Base-by-base conservation (phyloP, 2,113 vertebrate species). In the Rhynchomys soricoides region DNA sequence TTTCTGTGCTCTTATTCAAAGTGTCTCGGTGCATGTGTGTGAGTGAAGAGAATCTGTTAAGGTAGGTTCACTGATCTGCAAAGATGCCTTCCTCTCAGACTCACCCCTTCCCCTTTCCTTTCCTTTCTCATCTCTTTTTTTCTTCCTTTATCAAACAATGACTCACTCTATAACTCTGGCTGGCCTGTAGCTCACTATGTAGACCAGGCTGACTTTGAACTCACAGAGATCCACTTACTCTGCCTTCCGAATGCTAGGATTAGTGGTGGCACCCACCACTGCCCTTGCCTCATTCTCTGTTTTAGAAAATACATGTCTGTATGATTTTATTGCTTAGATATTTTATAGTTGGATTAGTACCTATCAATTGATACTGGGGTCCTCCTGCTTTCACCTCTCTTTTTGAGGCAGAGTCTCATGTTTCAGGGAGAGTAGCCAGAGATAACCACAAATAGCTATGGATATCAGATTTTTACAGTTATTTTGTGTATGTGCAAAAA, bases 381-480 rank as follows among this genome's bases (percentile, higher is more conserved):
- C 4, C 6, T 43, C 21, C 37, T 15, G 12, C 52, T 59, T 40
- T 50, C 9, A 10, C 79, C 19, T 48, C 19, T 48, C 34, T 37
- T 22, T 66, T 45, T 86, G 59, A 86, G 40, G 45, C 40, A 34
- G n/a, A 43, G 57, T 62, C n/a, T 62, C 40, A 4, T 43, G 16
- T 86, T 6, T 66, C 59, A 64, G 29, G 59, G 81, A 83, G 29
- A 45, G 57, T 66, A 66, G 55, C 7, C 31, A 52, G 50, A 17
- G 48, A 79, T 55, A 21, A 83, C 40, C 26, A 8, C 4, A 3
- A 48, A 66, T 66, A 66, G 26, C 59, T 40, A 22, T 86, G 55
- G 55, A 73, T 83, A 75, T 88, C 93, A 73, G 59, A 85, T 79
- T 94, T 11, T 34, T 81, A 24, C 81, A 91, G 34, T 93, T 85